Evolutionary conservation across 2,113 vertebrate species (phyloP).

Genomic region (Ia io): DNA sequence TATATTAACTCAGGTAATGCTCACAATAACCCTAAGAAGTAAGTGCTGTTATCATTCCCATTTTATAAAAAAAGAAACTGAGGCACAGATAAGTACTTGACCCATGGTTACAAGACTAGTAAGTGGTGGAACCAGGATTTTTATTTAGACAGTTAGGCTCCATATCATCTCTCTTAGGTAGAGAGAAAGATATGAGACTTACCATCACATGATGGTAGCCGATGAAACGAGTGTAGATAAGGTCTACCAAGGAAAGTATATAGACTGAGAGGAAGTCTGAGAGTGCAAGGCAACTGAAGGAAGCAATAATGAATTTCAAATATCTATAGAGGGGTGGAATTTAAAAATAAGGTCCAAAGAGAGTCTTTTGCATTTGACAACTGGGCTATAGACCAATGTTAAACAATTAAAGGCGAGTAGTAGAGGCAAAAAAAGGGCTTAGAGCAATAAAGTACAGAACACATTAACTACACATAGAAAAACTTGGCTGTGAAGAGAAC

Average conservation of each 20-base stretch:
- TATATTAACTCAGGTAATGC: not conserved
- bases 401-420: not conserved
- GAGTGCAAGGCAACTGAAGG: not conserved
- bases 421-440: not conserved
- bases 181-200: not conserved
- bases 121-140: not conserved
- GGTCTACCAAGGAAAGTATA: not conserved
- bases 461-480: constrained; percentile 36
- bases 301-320: constrained; percentile 16
- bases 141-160: not conserved
- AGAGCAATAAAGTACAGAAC: not conserved
- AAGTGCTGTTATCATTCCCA: not conserved
- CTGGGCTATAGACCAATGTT: not conserved
- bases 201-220: not conserved
- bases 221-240: not conserved
- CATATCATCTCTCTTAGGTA: not conserved
- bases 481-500: not conserved
- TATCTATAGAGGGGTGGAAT: not conserved
- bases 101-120: not conserved
- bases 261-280: not conserved
- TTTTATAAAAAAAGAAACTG: not conserved
- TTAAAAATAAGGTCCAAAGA: not conserved
- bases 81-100: not conserved
- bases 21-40: not conserved
- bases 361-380: not conserved